These are phyloP conservation scores for Xylophagus ater DNA, from an alignment of 2,888 invertebrate genomes.

Conservation along the genomic window DNA sequence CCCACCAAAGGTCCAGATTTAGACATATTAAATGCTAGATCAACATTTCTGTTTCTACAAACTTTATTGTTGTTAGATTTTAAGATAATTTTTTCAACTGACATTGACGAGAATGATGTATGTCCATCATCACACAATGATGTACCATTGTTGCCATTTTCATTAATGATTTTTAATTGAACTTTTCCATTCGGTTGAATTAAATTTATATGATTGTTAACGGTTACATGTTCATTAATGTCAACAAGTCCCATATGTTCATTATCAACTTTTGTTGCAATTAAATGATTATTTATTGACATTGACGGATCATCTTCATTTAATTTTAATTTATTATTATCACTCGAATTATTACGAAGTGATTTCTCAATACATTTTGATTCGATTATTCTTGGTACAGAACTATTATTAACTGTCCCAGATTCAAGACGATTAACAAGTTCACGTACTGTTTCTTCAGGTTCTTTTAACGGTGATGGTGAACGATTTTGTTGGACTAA, in stretches of 20 bases:
- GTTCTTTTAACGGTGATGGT: conserved; percentile 14
- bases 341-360: conserved; percentile 4
- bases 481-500: no score
- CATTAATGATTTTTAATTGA: conserved; percentile 7
- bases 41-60: conserved; percentile 40
- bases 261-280: conserved; percentile 32
- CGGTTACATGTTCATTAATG: conserved; percentile 31
- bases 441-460: conserved; percentile 34
- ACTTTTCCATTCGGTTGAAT: conserved; percentile 13
- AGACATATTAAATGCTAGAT: conserved; percentile 36
- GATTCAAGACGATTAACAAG: conserved; percentile 37
- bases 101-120: no score
- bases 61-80: conserved; percentile 27
- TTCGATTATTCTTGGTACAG: conserved; percentile 25
- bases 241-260: conserved; percentile 24
- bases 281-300: conserved; percentile 42
- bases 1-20: no score
- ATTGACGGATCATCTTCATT: conserved; percentile 15
- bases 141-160: conserved; percentile 12
- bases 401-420: conserved; percentile 20
- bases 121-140: conserved; percentile 11
- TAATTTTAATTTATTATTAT: neutral
- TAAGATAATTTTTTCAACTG: conserved; percentile 5
- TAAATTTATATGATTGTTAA: conserved; percentile 39
- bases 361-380: conserved; percentile 26